A percentile compares a stretch with the other conserved stretches of the same genome.
Evolutionary conservation across 2,797 vertebrate genomes (phyloP).

Genomic region (Peromyscus attwateri): DNA sequence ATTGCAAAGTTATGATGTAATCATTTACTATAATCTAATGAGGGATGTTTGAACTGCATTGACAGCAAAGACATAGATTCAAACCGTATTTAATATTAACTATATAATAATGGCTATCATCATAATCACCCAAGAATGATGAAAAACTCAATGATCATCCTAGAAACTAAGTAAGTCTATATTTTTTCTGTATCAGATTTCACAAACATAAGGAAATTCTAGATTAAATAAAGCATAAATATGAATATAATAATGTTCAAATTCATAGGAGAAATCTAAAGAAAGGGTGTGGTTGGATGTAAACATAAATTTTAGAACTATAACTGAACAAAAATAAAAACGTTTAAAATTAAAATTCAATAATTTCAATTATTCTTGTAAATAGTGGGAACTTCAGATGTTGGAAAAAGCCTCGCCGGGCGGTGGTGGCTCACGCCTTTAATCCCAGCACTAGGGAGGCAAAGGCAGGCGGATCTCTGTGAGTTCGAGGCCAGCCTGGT

Average conservation of each 20-base stretch:
- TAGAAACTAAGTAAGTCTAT: not conserved
- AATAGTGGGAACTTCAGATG: not conserved
- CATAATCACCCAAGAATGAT: not conserved
- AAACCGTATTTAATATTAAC: not conserved
- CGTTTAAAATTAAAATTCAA: not conserved
- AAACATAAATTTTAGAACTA: not conserved
- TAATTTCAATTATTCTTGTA: not conserved
- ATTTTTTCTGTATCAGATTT: not conserved
- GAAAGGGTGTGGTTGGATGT: no score
- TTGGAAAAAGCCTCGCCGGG: not conserved
- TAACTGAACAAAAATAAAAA: not conserved
- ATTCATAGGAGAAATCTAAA: not conserved
- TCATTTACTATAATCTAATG: not conserved
- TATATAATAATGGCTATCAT: not conserved
- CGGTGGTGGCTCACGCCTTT: no score
- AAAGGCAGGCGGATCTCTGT: no score
- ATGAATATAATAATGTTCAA: no score
- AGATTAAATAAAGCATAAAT: not conserved
- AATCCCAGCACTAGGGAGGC: no score
- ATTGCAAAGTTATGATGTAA: not conserved
- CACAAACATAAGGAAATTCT: not conserved
- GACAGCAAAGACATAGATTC: not conserved
- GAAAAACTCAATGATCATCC: not conserved
- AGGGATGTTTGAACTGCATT: no score
- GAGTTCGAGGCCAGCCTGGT: no score